Conservation (phyloP, 2,797 vertebrate genomes). For the Hirundo rustica region DNA sequence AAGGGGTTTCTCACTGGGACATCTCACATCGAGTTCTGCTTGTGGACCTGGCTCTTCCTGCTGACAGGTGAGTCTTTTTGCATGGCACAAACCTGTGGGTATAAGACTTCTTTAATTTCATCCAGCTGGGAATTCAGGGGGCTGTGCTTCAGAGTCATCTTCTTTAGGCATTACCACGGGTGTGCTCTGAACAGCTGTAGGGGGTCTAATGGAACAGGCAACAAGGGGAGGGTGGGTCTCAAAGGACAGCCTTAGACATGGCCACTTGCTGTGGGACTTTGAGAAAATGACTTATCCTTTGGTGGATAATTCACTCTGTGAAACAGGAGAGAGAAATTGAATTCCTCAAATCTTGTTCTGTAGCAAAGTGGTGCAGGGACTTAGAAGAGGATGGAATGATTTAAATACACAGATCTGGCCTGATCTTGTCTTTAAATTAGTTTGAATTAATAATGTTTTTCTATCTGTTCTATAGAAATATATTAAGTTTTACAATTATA, state of each 20-base stretch:
- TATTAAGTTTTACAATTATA: not conserved
- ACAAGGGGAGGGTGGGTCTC: not conserved
- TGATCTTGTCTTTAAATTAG: not conserved
- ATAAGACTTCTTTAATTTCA: not conserved
- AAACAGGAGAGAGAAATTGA: not conserved
- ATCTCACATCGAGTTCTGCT: not conserved
- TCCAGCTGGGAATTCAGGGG: not conserved
- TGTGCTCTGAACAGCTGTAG: not conserved
- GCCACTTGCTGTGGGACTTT: not conserved
- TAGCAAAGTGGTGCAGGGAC: not conserved
- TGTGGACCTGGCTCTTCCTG: not conserved
- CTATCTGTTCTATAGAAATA: not conserved
- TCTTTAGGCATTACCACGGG: fast-evolving
- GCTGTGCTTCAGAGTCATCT: not conserved
- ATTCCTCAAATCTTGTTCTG: not conserved
- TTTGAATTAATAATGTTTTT: not conserved
- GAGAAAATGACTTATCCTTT: not conserved
- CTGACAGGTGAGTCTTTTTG: not conserved
- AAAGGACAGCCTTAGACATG: not conserved
- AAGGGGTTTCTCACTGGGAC: not conserved
- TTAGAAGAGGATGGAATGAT: not conserved
- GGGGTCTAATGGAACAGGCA: fast-evolving
- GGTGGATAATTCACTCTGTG: not conserved
- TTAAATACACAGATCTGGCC: not conserved
- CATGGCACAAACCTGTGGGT: not conserved